A percentile compares a stretch with the other conserved stretches of the same genome.
These are phyloP conservation scores for Epinephelus lanceolatus DNA, from an alignment of 2,113 vertebrate species.

Conservation along the genomic window DNA sequence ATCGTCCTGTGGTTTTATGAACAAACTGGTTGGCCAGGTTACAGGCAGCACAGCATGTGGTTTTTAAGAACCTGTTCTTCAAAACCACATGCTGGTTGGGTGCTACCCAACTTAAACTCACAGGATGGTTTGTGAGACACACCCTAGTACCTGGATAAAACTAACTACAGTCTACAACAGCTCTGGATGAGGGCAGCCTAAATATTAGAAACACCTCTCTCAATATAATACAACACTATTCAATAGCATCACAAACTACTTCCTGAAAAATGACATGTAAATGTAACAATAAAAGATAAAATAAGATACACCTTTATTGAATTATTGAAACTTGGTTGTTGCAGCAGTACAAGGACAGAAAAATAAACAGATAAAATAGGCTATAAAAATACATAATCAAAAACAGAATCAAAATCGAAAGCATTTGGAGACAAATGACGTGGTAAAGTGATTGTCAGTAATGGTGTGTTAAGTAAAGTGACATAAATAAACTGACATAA, in stretches of 20 bases:
- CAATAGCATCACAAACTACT: neutral
- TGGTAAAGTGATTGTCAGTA: too few species aligned
- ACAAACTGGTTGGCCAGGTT: neutral
- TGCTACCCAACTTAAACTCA: neutral
- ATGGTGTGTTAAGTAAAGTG: too few species aligned
- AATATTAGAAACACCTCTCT: neutral
- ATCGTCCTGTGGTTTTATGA: neutral
- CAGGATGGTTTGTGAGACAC: too few species aligned
- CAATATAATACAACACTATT: neutral
- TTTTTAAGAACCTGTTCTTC: neutral
- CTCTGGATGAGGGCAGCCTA: neutral
- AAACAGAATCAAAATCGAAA: too few species aligned
- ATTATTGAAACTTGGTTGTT: too few species aligned
- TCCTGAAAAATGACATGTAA: neutral
- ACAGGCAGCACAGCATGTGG: neutral
- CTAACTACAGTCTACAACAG: neutral
- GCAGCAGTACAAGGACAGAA: too few species aligned
- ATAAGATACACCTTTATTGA: too few species aligned
- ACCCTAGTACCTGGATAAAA: neutral
- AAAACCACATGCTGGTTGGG: neutral
- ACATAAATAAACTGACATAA: too few species aligned
- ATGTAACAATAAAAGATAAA: neutral
- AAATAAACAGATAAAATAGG: too few species aligned
- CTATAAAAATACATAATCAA: too few species aligned
- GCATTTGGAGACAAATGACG: too few species aligned